A percentile compares a stretch with the other conserved stretches of the same genome.
Conservation (phyloP, 2,797 vertebrate species). For the Micrastur ruficollis region DNA sequence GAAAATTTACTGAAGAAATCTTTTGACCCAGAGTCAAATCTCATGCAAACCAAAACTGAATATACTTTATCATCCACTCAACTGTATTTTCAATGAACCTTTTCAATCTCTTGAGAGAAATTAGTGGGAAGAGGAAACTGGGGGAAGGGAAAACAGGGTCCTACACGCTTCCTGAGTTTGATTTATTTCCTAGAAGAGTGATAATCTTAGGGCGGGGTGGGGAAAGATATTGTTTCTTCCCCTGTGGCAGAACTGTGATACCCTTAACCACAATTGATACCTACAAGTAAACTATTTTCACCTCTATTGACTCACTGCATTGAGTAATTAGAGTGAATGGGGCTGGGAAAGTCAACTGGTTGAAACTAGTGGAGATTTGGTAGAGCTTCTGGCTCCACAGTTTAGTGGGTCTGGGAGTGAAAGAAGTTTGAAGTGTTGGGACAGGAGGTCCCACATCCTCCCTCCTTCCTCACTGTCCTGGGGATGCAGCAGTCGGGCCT, state of each 20-base stretch:
- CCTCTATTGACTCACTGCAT: accelerated
- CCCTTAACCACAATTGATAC: not conserved
- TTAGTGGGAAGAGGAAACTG: not conserved
- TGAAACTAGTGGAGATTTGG: not conserved
- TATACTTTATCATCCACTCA: not conserved
- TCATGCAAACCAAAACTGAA: not conserved
- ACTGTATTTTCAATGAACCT: not conserved
- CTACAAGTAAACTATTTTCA: not conserved
- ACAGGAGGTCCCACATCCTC: not conserved
- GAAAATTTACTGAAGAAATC: not conserved
- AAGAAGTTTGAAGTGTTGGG: not conserved
- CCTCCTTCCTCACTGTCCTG: accelerated
- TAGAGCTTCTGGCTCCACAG: not conserved
- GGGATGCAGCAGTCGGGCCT: not conserved
- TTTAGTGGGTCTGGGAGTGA: not conserved
- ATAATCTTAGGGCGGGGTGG: not conserved
- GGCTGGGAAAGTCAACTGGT: too few species aligned
- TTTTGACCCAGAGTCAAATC: not conserved
- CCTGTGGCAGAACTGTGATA: not conserved
- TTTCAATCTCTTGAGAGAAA: not conserved
- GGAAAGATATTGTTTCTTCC: not conserved
- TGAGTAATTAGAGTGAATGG: not conserved
- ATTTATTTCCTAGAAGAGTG: not conserved
- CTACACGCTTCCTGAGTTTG: accelerated
- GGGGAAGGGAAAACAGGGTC: not conserved